Evolutionary conservation across 2,113 vertebrate genomes (phyloP).

Genomic region (Rhegmatorhina hoffmannsi): DNA sequence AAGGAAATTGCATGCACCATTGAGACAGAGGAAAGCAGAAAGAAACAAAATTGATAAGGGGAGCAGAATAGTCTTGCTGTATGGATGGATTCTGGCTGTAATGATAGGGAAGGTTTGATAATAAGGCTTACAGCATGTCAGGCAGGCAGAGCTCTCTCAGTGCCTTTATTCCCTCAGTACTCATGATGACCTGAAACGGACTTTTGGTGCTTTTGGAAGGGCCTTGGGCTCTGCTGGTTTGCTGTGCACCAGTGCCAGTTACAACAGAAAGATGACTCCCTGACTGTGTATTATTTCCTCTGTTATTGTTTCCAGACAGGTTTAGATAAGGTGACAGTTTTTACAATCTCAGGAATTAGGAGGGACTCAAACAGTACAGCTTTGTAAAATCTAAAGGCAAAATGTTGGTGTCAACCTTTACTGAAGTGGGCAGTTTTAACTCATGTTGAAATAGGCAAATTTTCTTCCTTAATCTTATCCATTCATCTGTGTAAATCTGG

Average conservation of each 20-base stretch:
- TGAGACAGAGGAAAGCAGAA: conserved; percentile 9
- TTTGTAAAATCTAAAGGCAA: neutral
- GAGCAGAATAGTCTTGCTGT: neutral
- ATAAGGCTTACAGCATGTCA: neutral
- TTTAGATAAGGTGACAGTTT: neutral
- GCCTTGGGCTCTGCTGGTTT: neutral
- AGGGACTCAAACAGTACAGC: neutral
- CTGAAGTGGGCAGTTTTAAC: neutral
- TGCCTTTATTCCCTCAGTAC: neutral
- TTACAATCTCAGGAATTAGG: neutral
- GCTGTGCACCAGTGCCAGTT: neutral
- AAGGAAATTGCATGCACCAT: neutral
- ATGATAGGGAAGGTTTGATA: neutral
- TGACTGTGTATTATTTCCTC: neutral
- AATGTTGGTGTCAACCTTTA: neutral
- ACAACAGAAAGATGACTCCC: neutral
- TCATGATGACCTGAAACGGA: neutral
- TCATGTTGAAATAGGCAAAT: neutral
- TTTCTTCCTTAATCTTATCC: neutral
- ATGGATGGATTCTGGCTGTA: neutral
- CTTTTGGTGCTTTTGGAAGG: neutral
- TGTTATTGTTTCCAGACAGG: neutral
- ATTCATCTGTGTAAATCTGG: neutral
- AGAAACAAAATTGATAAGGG: neutral
- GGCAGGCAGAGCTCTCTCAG: neutral